A percentile compares a stretch with the other conserved stretches of the same genome.
These are phyloP conservation scores for Neopelma chrysocephalum DNA, from an alignment of 2,797 vertebrate genomes.

Conservation along the genomic window DNA sequence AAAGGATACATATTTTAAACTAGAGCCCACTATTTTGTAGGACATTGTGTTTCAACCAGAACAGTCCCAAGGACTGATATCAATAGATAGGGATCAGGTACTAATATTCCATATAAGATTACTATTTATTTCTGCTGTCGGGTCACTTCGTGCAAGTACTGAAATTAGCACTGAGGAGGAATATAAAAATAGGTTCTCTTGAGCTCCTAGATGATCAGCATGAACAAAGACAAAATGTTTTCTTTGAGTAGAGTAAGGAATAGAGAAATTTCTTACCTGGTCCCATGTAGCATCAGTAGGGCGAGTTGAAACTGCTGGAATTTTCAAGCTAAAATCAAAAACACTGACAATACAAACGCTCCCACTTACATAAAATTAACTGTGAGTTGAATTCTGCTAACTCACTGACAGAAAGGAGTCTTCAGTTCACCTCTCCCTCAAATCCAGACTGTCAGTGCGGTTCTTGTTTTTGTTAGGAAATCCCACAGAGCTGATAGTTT, in stretches of 20 bases:
- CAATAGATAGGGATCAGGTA: not conserved
- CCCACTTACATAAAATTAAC: not conserved
- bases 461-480: not conserved
- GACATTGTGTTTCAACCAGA: not conserved
- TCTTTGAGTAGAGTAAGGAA: not conserved
- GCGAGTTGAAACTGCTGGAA: not conserved
- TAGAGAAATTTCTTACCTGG: not conserved
- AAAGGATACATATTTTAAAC: not conserved
- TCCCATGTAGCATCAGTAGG: not conserved
- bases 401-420: not conserved
- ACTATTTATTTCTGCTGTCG: slow-evolving; percentile 22
- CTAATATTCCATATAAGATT: not conserved
- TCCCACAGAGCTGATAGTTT: not conserved
- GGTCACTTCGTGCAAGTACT: not conserved
- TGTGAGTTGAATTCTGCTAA: not conserved
- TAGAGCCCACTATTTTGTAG: slow-evolving; percentile 25
- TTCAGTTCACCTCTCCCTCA: not conserved
- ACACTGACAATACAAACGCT: not conserved
- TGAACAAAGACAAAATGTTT: not conserved
- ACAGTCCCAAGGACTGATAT: not conserved
- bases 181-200: not conserved
- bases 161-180: not conserved
- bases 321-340: not conserved
- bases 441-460: not conserved
- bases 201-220: not conserved